These are phyloP conservation scores for Perca schrenkii DNA, from an alignment of 2,113 vertebrate genomes.

Conservation along the genomic window DNA sequence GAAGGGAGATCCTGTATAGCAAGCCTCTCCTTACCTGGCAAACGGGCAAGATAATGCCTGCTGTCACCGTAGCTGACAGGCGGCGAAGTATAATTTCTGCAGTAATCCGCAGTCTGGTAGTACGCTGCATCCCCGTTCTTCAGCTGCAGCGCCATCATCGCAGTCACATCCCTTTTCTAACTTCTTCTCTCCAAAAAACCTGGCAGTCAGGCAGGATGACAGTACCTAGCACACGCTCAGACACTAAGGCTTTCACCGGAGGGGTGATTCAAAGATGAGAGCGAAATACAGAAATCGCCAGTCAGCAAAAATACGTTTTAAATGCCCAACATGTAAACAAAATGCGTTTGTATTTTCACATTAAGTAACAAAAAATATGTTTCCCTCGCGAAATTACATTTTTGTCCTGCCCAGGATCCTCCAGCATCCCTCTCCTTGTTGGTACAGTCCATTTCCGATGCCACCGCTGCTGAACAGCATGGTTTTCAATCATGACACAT, in stretches of 20 bases:
- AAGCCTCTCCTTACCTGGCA: slow-evolving; percentile 81
- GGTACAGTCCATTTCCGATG: slow-evolving; percentile 83
- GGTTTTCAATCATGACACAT: slow-evolving; percentile 73
- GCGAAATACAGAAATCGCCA: no score
- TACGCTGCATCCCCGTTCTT: slow-evolving; percentile 82
- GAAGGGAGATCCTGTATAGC: slow-evolving; percentile 23
- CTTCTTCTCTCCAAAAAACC: slow-evolving; percentile 71
- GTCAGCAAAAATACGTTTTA: rapidly evolving
- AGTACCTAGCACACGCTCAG: slow-evolving; percentile 44
- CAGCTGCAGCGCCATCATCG: slow-evolving; percentile 87
- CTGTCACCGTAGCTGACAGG: slow-evolving; percentile 78
- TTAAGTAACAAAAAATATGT: rapidly evolving
- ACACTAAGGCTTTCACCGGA: slow-evolving; percentile 19
- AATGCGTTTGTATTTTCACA: rapidly evolving
- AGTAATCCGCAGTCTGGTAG: slow-evolving; percentile 80
- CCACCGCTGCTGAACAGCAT: slow-evolving; percentile 69
- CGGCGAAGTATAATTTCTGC: slow-evolving; percentile 78
- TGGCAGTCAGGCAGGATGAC: slow-evolving; percentile 63
- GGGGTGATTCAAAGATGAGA: slow-evolving; percentile 17
- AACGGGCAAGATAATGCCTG: slow-evolving; percentile 80
- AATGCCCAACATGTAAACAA: rapidly evolving
- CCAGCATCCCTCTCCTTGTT: slow-evolving; percentile 31
- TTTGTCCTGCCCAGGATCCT: not conserved
- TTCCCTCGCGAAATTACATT: rapidly evolving
- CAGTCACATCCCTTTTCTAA: slow-evolving; percentile 79